Base-by-base conservation (phyloP, 2,888 invertebrate species). In the Hartigia nigra region DNA sequence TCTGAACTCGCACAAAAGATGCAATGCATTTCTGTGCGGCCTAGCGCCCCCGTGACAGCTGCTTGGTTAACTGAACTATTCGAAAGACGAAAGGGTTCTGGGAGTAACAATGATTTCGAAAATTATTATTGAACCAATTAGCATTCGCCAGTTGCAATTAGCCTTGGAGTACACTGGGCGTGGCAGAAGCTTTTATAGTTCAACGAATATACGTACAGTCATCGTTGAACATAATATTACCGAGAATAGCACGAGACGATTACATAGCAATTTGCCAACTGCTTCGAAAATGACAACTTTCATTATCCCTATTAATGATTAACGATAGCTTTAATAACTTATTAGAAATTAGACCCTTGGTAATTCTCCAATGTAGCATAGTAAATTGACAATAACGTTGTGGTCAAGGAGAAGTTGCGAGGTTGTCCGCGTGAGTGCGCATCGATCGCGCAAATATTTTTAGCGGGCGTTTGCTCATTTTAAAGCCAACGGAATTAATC, bases 71-170 rank as follows among this genome's bases (percentile, higher is more conserved):
- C 55, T 55, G 55, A 55, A 23, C 55, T 55, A 55, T 55, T 55
- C 55, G 55, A 55, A 9, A 55, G 23, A 23, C 55, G 55, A 55
- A 55, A 55, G 55, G 55, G 55, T 9, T 14, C 55, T 23, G 34
- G 31, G 32, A 32, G 23, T 72, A 72, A 72, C 34, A 72, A 72
- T 72, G 72, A 72, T 72, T 72, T 34, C 31, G 31, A 34, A 31
- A 72, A 72, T 72, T 72, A 34, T 72, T 72, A 12, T 11, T 72
- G 23, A 32, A 9, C 72, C 72, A 72, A 72, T 72, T 72, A 72
- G 72, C n/a, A 31, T 72, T 72, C 72, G 34, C 32, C 72, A 23
- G 72, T 72, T 55, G 55, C 55, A 55, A 55, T 55, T 55, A 55
- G 55, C 55, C 55, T 55, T 2, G 23, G 55, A 55, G 55, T 55